Percentiles rank a stretch among this genome's conserved stretches.
Evolutionary conservation across 2,113 vertebrate species (phyloP).

Genomic region (Oenanthe melanoleuca): DNA sequence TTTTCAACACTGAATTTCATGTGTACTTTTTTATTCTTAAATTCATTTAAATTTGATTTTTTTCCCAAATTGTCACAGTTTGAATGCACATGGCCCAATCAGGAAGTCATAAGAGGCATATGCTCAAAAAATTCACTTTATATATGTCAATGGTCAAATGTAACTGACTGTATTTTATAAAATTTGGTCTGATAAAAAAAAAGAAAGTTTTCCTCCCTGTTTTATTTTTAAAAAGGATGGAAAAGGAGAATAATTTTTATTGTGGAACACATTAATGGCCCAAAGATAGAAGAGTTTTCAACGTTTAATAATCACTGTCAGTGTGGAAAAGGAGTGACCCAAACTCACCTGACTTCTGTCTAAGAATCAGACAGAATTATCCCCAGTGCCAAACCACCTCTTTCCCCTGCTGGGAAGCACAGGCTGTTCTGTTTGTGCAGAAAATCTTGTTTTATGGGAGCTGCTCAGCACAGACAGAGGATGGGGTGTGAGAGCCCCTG

Average conservation of each 20-base stretch:
- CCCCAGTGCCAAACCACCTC: not conserved
- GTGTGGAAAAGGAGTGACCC: not conserved
- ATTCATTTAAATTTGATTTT: not conserved
- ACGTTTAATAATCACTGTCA: not conserved
- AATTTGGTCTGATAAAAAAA: not conserved
- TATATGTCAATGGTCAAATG: not conserved
- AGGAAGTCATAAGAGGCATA: not conserved
- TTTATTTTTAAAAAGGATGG: not conserved
- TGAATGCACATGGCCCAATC: not conserved
- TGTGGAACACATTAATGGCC: not conserved
- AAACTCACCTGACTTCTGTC: not conserved
- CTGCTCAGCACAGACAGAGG: not conserved
- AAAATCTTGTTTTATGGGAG: not conserved
- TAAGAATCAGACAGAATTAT: not conserved
- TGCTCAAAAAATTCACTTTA: not conserved
- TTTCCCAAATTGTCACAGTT: not conserved
- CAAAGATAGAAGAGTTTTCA: not conserved
- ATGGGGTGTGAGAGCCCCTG: not conserved
- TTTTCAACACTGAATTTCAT: not conserved
- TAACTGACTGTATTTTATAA: not conserved
- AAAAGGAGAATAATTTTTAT: not conserved
- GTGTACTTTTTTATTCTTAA: too few species aligned
- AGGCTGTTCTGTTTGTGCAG: not conserved
- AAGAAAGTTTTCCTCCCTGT: not conserved
- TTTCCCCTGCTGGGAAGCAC: fast-evolving